phyloP scores from a whole-genome alignment of 2,888 invertebrate genomes.

The Limnephilus auricula region DNA sequence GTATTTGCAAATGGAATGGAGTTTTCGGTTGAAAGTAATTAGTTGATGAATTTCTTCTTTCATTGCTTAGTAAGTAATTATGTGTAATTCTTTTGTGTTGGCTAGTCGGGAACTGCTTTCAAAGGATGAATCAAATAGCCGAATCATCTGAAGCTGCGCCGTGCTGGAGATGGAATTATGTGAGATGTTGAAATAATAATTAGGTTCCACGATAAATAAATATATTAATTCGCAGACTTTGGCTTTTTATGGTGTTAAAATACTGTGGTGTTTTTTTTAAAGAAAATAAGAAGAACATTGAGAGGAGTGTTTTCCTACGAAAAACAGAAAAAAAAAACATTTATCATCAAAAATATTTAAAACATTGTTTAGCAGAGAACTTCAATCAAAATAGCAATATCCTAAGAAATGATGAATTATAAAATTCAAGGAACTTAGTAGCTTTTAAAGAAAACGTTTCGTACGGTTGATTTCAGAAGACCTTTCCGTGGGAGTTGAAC shows the following conservation, averaged over 20 bases:
- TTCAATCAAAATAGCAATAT: background rate
- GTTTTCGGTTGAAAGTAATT: constrained; percentile 58
- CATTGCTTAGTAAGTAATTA: constrained; percentile 53
- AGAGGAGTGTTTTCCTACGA: background rate
- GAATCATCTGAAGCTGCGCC: constrained; percentile 3
- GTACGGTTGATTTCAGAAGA: too few species aligned
- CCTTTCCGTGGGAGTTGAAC: background rate
- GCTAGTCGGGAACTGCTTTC: constrained; percentile 9
- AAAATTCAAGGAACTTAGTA: background rate
- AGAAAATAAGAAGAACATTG: background rate
- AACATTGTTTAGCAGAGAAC: background rate
- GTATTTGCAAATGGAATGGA: constrained; percentile 52
- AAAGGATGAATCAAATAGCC: constrained; percentile 24
- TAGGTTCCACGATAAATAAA: background rate
- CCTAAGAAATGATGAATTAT: background rate
- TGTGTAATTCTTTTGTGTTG: constrained; percentile 49
- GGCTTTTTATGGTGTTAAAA: too few species aligned
- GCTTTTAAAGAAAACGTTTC: too few species aligned
- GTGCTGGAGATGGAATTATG: background rate
- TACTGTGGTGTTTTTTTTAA: background rate
- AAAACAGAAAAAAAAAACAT: background rate
- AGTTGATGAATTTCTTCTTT: constrained; percentile 61
- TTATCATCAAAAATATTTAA: background rate
- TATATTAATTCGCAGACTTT: background rate
- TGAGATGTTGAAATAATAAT: constrained; percentile 28